A percentile compares a stretch with the other conserved stretches of the same genome.
These are phyloP conservation scores for Lanistes nyassanus DNA, from an alignment of 1,140 invertebrate genomes.

Conservation along the genomic window DNA sequence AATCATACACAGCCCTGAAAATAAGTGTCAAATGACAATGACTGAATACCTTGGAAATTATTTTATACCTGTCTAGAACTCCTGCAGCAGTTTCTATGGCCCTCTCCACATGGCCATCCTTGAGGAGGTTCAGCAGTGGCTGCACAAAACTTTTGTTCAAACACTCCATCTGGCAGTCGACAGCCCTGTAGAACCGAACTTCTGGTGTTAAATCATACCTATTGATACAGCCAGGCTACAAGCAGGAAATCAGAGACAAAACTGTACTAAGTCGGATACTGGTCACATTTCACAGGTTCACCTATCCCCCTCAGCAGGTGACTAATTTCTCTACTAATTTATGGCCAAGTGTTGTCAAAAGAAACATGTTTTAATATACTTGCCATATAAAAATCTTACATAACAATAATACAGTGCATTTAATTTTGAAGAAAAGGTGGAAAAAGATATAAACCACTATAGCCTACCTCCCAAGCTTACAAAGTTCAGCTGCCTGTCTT, in stretches of 20 bases:
- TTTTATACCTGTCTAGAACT: conserved; percentile 1
- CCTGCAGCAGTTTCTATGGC: background rate
- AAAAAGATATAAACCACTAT: too few relatives aligned
- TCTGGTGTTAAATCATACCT: background rate
- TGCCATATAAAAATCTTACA: too few relatives aligned
- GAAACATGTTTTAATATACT: too few relatives aligned
- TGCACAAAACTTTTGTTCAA: background rate
- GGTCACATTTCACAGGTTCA: background rate
- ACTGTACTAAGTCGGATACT: background rate
- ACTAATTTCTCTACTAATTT: too few relatives aligned
- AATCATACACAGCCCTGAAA: too few relatives aligned
- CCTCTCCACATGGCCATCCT: conserved; percentile 14
- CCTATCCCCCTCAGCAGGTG: background rate
- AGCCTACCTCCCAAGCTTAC: too few relatives aligned
- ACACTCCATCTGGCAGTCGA: background rate
- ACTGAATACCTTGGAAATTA: too few relatives aligned
- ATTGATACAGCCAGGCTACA: background rate
- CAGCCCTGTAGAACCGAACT: conserved; percentile 2
- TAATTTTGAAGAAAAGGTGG: too few relatives aligned
- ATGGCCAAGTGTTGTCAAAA: too few relatives aligned
- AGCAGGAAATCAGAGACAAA: background rate
- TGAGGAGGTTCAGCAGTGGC: background rate
- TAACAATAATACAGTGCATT: too few relatives aligned
- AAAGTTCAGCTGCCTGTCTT: too few relatives aligned
- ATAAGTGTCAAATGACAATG: too few relatives aligned